A percentile compares a stretch with the other conserved stretches of the same genome.
phyloP scores from a whole-genome alignment of 2,113 vertebrate species.

The Phalacrocorax aristotelis region DNA sequence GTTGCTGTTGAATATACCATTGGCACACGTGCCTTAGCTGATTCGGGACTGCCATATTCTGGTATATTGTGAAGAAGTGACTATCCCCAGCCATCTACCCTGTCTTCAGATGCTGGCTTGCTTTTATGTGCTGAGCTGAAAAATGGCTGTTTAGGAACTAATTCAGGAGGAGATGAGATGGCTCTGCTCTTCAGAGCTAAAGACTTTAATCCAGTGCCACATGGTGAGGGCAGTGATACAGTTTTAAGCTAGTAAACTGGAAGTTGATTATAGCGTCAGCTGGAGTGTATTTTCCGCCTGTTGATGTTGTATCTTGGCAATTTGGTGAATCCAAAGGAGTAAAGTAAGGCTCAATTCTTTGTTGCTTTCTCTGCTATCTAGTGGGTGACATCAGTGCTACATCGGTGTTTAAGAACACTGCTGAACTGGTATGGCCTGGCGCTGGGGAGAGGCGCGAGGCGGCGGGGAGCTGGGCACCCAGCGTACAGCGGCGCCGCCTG shows the following conservation, averaged over 20 bases:
- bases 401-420: neutral
- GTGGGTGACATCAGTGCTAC: neutral
- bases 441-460: neutral
- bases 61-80: neutral
- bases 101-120: neutral
- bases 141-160: neutral
- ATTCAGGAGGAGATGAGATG: neutral
- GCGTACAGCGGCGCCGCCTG: fast-evolving
- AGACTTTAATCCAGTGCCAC: neutral
- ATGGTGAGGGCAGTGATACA: neutral
- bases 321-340: neutral
- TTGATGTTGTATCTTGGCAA: neutral
- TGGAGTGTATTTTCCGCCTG: neutral
- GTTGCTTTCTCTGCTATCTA: neutral
- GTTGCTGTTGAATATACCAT: neutral
- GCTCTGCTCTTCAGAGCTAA: neutral
- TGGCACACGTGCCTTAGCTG: neutral
- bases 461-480: fast-evolving
- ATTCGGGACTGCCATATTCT: neutral
- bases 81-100: too few species aligned
- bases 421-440: neutral
- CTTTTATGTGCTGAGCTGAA: neutral
- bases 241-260: neutral
- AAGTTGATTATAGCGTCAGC: neutral
- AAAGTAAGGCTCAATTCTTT: neutral